Conservation (phyloP, 1,140 invertebrate genomes). For the Hyles vespertilio region DNA sequence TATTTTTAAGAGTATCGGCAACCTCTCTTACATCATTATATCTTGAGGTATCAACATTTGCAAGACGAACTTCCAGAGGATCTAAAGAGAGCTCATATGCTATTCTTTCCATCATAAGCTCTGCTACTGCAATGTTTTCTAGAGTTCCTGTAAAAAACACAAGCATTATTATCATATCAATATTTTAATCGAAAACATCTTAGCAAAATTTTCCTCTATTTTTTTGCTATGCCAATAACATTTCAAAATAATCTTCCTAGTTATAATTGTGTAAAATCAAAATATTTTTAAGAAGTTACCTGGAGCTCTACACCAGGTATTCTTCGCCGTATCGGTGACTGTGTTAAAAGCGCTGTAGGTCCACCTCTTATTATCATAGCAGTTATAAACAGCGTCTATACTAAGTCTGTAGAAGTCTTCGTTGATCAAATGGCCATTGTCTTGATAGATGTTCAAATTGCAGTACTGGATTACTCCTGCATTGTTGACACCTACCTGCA, state of each 20-base stretch:
- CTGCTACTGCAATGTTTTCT: constrained; percentile 81
- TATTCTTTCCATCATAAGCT: constrained; percentile 90
- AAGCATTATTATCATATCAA: too few relatives aligned
- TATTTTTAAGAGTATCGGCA: constrained; percentile 59
- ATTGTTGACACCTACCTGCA: constrained; percentile 75
- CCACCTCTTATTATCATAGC: constrained; percentile 26
- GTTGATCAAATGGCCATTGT: constrained; percentile 76
- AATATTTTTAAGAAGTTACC: constrained; percentile 42
- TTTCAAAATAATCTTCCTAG: too few relatives aligned
- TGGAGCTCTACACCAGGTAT: constrained; percentile 73
- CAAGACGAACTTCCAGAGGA: constrained; percentile 79
- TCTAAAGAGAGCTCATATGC: constrained; percentile 80
- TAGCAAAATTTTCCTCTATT: too few relatives aligned
- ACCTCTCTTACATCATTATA: constrained; percentile 49
- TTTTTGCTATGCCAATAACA: too few relatives aligned
- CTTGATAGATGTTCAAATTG: constrained; percentile 75
- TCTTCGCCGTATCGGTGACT: constrained; percentile 46
- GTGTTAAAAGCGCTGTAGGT: constrained; percentile 35
- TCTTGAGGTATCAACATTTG: constrained; percentile 74
- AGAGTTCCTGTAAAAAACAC: constrained; percentile 70
- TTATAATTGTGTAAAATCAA: too few relatives aligned
- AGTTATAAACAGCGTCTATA: constrained; percentile 19
- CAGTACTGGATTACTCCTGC: constrained; percentile 79
- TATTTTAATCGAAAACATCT: too few relatives aligned
- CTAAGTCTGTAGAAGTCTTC: constrained; percentile 47